Evolutionary conservation across 1,140 invertebrate species (phyloP).

Genomic region (Hetaerina americana): DNA sequence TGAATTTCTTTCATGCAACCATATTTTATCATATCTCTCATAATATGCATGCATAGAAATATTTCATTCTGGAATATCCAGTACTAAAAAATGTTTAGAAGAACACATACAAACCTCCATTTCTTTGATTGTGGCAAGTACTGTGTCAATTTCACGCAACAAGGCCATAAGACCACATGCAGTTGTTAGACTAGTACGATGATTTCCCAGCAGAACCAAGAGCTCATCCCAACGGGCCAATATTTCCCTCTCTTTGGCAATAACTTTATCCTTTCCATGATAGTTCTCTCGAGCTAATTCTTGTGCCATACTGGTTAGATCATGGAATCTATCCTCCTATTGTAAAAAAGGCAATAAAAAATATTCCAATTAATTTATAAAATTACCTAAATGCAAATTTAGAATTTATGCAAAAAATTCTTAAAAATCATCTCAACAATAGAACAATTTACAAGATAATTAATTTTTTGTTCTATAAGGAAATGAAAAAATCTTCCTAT

Average conservation of each 20-base stretch:
- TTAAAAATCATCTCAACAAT: background rate
- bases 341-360: conserved; percentile 18
- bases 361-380: background rate
- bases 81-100: too few relatives aligned
- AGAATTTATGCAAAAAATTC: conserved; percentile 5
- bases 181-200: conserved; percentile 63
- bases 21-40: too few relatives aligned
- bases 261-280: conserved; percentile 73
- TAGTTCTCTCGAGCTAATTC: conserved; percentile 87
- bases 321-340: conserved; percentile 85
- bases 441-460: conserved; percentile 3
- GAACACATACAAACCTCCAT: conserved; percentile 43
- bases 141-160: conserved; percentile 84
- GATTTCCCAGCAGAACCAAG: conserved; percentile 70
- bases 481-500: too few relatives aligned
- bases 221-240: conserved; percentile 77
- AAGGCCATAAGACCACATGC: conserved; percentile 69
- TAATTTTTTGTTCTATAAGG: too few relatives aligned
- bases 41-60: too few relatives aligned
- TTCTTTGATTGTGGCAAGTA: conserved; percentile 66
- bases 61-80: too few relatives aligned
- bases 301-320: conserved; percentile 80
- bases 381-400: conserved; percentile 4
- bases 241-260: conserved; percentile 71
- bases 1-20: too few relatives aligned